Evolutionary conservation across 2,113 vertebrate genomes (phyloP).

Genomic region (Sterrhoptilus dennistouni): DNA sequence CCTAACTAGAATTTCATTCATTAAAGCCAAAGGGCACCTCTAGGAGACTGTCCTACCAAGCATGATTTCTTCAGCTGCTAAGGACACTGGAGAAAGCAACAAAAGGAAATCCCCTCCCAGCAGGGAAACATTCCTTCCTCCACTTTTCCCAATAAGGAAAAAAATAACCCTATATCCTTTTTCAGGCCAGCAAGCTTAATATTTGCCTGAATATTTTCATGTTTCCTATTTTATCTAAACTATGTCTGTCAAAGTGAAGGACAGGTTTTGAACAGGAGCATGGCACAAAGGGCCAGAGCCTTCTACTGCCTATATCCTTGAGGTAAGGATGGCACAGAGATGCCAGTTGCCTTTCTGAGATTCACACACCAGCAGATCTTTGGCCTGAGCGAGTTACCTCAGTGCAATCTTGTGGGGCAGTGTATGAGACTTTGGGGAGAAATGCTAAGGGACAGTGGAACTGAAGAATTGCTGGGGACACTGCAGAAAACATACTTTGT

Average conservation of each 20-base stretch:
- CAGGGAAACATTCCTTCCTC: not conserved
- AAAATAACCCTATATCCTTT: not conserved
- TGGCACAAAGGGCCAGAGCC: not conserved
- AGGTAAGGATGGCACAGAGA: not conserved
- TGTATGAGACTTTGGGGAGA: not conserved
- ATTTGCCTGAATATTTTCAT: not conserved
- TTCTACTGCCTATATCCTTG: not conserved
- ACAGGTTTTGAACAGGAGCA: not conserved
- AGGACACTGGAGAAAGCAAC: not conserved
- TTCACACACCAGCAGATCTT: not conserved
- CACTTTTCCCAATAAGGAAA: not conserved
- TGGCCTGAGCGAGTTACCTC: not conserved
- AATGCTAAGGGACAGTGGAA: not conserved
- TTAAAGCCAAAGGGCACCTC: not conserved
- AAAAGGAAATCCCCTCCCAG: not conserved
- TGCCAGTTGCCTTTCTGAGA: not conserved
- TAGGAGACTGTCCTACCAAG: not conserved
- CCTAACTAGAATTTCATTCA: not conserved
- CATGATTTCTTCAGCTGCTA: not conserved
- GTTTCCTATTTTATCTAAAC: not conserved
- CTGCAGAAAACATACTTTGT: not conserved
- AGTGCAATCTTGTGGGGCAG: not conserved
- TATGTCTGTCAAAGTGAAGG: not conserved
- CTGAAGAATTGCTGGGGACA: not conserved
- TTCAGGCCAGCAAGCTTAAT: not conserved